phyloP scores from a whole-genome alignment of 2,888 invertebrate genomes.

The Drosophila pullipes region DNA sequence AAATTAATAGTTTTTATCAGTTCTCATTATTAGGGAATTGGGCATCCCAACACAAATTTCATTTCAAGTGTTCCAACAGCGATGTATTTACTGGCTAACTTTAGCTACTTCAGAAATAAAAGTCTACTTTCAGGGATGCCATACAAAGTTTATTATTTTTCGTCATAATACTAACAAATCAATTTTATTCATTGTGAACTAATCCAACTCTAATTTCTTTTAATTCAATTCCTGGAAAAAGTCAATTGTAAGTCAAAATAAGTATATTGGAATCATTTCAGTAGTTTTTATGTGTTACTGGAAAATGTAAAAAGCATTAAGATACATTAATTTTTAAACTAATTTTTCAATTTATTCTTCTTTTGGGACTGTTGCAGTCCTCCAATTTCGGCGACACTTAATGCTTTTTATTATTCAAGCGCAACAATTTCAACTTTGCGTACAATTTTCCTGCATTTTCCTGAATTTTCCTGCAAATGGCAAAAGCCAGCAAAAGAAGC shows the following conservation, averaged over 20 bases:
- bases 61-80: background rate
- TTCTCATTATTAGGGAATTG: background rate
- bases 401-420: too few relatives aligned
- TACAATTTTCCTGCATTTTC: too few relatives aligned
- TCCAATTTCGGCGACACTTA: too few relatives aligned
- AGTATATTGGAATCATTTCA: background rate
- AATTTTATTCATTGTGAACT: background rate
- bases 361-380: too few relatives aligned
- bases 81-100: background rate
- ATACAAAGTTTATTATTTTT: background rate
- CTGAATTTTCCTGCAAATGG: background rate
- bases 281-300: background rate
- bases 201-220: background rate
- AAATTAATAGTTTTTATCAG: too few relatives aligned
- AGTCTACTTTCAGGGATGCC: background rate
- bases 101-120: background rate
- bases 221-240: background rate
- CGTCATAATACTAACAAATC: background rate
- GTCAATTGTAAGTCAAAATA: background rate
- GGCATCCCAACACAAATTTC: background rate
- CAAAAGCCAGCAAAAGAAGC: background rate
- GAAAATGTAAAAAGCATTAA: background rate
- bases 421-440: too few relatives aligned
- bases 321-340: background rate
- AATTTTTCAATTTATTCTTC: background rate